These are phyloP conservation scores for Acronicta alni DNA, from an alignment of 2,888 invertebrate genomes.

Conservation along the genomic window DNA sequence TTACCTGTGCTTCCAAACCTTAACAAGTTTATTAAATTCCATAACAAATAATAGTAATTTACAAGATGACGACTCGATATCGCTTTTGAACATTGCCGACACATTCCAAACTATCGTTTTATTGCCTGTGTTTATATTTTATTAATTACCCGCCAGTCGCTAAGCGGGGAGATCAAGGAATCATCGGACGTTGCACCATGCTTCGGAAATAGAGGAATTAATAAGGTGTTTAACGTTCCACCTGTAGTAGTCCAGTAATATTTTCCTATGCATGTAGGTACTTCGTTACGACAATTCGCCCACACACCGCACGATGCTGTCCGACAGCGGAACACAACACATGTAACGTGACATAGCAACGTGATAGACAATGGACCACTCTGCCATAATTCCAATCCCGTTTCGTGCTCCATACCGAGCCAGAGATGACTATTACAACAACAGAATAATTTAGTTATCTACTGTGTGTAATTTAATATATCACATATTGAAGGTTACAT, in stretches of 20 bases:
- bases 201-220: constrained; percentile 44
- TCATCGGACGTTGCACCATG: constrained; percentile 51
- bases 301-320: constrained; percentile 61
- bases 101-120: constrained; percentile 83
- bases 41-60: constrained; percentile 88
- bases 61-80: constrained; percentile 84
- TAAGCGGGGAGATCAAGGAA: constrained; percentile 62
- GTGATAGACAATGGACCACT: constrained; percentile 79
- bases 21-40: constrained; percentile 89
- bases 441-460: constrained; percentile 73
- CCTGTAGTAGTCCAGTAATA: constrained; percentile 34
- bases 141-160: constrained; percentile 75
- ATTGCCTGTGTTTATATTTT: constrained; percentile 80
- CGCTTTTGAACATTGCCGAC: constrained; percentile 83
- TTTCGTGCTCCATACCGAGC: constrained; percentile 65
- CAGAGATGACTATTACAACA: constrained; percentile 73
- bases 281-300: constrained; percentile 68
- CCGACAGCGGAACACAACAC: constrained; percentile 69
- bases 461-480: constrained; percentile 62
- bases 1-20: constrained; percentile 85
- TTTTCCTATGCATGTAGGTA: constrained; percentile 30
- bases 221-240: constrained; percentile 51
- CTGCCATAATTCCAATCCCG: constrained; percentile 70
- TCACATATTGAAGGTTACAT: constrained; percentile 63
- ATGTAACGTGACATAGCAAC: constrained; percentile 80